Conservation (phyloP, 2,888 invertebrate species). For the Agriopis marginaria region DNA sequence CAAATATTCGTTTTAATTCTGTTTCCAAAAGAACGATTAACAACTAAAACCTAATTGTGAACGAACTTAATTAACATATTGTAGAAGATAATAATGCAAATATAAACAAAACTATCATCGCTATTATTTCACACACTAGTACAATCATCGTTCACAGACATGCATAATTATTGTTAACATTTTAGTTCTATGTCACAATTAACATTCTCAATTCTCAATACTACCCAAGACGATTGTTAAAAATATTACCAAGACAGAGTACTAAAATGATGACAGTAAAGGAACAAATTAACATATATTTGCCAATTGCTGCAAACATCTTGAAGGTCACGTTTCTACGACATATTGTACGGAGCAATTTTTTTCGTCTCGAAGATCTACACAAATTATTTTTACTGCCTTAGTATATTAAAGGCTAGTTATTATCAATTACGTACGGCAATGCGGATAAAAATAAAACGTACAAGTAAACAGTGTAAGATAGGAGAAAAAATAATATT, state of each 20-base stretch:
- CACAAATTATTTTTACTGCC: slow-evolving; percentile 18
- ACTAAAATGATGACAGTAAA: slow-evolving; percentile 8
- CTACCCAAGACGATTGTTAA: not conserved
- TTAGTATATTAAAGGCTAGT: slow-evolving; percentile 17
- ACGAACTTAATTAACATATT: slow-evolving; percentile 8
- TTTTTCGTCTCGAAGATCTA: slow-evolving; percentile 23
- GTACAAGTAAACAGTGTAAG: slow-evolving; percentile 9
- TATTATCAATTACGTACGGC: slow-evolving; percentile 23
- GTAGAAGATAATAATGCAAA: slow-evolving; percentile 21
- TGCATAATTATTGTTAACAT: not conserved
- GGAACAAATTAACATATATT: slow-evolving; percentile 31
- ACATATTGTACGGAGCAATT: slow-evolving; percentile 37
- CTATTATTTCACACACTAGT: slow-evolving; percentile 16
- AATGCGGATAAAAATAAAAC: slow-evolving; percentile 19
- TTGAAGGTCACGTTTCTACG: slow-evolving; percentile 28
- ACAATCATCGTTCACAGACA: slow-evolving; percentile 2
- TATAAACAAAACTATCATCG: slow-evolving; percentile 22
- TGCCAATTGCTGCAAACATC: slow-evolving; percentile 40
- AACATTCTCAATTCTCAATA: not conserved
- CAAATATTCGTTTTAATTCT: not conserved
- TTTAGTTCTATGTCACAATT: slow-evolving; percentile 10
- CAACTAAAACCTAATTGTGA: not conserved
- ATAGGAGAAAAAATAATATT: not conserved
- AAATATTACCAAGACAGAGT: slow-evolving; percentile 2
- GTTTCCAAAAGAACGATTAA: not conserved